Percentiles rank a stretch among this genome's conserved stretches.
Evolutionary conservation across 2,797 vertebrate genomes (phyloP).

Genomic region (Tenualosa thibaudeaui): DNA sequence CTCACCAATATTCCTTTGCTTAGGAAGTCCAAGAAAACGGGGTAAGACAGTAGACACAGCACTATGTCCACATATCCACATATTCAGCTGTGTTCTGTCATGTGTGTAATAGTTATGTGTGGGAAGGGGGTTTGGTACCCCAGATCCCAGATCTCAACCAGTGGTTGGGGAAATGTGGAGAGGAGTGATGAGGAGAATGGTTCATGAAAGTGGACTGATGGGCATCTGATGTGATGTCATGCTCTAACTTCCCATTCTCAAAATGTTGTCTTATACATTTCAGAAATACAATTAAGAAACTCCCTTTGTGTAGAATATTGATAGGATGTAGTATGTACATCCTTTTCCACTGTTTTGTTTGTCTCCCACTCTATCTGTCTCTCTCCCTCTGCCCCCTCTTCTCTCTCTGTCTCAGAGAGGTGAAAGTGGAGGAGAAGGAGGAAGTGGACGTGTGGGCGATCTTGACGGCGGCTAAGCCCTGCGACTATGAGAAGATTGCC

Average conservation of each 20-base stretch:
- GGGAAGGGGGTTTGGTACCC: background rate
- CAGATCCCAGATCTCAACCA: background rate
- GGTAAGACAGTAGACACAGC: conserved; percentile 3
- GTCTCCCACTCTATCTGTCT: background rate
- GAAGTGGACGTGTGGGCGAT: conserved; percentile 88
- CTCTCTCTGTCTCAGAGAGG: conserved; percentile 61
- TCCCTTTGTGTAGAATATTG: no score
- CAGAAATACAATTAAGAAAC: no score
- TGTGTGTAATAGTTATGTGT: conserved; percentile 37
- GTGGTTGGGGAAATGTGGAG: background rate
- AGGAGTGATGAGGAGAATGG: background rate
- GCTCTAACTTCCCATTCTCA: conserved; percentile 6
- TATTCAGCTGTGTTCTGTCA: conserved; percentile 35
- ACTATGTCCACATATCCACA: background rate
- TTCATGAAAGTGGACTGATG: conserved; percentile 7
- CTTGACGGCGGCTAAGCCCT: conserved; percentile 84
- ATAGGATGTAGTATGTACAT: background rate
- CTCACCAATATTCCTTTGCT: background rate
- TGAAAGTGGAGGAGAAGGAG: conserved; percentile 68
- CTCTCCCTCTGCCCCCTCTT: background rate
- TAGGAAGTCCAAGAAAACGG: background rate
- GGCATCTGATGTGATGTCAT: background rate
- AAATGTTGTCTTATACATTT: background rate
- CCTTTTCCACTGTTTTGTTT: no score
- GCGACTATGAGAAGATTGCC: conserved; percentile 90